phyloP scores from a whole-genome alignment of 2,888 invertebrate genomes.

The Brassicogethes aeneus region DNA sequence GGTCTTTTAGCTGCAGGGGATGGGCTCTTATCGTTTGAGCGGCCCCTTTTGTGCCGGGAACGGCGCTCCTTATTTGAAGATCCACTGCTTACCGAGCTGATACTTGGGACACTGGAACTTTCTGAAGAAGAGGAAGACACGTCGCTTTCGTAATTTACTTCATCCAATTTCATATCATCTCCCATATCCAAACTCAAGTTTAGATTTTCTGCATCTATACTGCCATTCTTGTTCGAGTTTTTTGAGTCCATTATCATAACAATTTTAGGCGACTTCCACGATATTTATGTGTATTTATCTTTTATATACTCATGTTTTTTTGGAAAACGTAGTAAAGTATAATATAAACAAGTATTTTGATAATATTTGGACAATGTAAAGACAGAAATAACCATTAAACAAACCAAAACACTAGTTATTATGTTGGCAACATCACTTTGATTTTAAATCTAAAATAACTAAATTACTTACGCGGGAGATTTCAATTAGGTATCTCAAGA shows the following conservation, averaged over 20 bases:
- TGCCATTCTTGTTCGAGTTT: slow-evolving; percentile 35
- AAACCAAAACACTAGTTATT: slow-evolving; percentile 13
- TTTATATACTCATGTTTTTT: slow-evolving; percentile 1
- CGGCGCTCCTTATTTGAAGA: slow-evolving; percentile 48
- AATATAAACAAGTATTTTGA: slow-evolving; percentile 4
- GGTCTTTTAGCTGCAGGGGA: slow-evolving; percentile 33
- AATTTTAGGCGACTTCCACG: slow-evolving; percentile 1
- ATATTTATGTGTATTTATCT: not conserved
- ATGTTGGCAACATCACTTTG: slow-evolving; percentile 6
- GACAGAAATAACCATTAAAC: slow-evolving; percentile 13
- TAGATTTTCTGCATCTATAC: slow-evolving; percentile 38
- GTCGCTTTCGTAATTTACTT: slow-evolving; percentile 79
- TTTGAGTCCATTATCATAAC: slow-evolving; percentile 35
- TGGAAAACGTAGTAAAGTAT: not conserved
- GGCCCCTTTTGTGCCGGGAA: slow-evolving; percentile 48
- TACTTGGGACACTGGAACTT: slow-evolving; percentile 64
- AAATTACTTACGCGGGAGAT: too few species aligned
- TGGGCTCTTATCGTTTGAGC: slow-evolving; percentile 35
- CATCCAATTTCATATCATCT: slow-evolving; percentile 70
- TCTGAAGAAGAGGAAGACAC: slow-evolving; percentile 73
- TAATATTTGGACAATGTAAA: slow-evolving; percentile 6
- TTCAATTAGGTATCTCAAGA: too few species aligned
- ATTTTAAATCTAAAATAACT: too few species aligned
- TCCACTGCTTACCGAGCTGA: slow-evolving; percentile 68
- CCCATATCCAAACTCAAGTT: slow-evolving; percentile 54